Base-by-base conservation (phyloP, 2,113 vertebrate species). In the Potamarius usumacintae region DNA sequence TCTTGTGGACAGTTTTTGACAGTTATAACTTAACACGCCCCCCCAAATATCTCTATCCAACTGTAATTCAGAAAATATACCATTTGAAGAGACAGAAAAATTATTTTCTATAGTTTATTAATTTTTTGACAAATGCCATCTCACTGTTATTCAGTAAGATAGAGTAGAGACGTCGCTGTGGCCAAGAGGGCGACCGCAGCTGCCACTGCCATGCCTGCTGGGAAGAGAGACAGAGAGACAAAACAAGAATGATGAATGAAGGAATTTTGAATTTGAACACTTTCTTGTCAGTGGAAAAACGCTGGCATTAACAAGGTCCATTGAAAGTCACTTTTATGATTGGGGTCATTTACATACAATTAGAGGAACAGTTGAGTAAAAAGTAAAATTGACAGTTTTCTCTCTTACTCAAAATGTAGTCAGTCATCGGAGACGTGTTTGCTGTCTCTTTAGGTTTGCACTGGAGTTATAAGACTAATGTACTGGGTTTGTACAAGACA, bases 171-270 rank as follows among this genome's bases (percentile, higher is more conserved):
- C 25, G 90, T 93, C 30, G 92, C 94, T 12, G 92, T 87, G 72
- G 95, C 95, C 5, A 96, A 92, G 1, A 95, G 82, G 69, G 93
- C 93, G 2, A 92, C 89, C 34, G 85, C 93, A 4, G 92, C 80
- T 22, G 94, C 94, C 89, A 94, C 86, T 78, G 88, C 94, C 86
- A 93, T 91, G 90, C 95, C 95, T 95, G 86, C 27, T 85, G 7
- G 76, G 92, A 20, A 27, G 15, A 72, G 52, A 65, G 22, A 83
- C 25, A 22, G 17, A 22, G 12, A 71, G 50, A 83, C 1, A 79
- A 55, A 52, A 22, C 34, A 17, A 71, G 42, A 27, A 53, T 53
- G 10, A 65, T 14, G 11, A 79, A 52, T 30, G 60, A 50, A 25
- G 30, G n/a, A n/a, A n/a, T 63, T 4, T 20, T 4, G 52, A 30